Conservation (phyloP, 1,140 invertebrate genomes). For the Eciton burchellii region DNA sequence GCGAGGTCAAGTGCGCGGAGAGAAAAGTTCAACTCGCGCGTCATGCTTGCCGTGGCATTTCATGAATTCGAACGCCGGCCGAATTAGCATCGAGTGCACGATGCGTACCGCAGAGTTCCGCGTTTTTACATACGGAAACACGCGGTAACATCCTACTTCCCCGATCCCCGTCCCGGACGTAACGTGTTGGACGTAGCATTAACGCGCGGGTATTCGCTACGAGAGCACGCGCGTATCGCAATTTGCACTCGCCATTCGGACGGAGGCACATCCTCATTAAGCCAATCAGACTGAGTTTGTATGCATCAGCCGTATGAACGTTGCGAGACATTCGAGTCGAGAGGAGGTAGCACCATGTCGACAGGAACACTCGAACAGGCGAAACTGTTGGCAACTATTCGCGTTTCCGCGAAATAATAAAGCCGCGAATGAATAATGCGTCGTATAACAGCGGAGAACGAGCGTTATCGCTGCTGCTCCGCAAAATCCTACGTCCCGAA, state of each 20-base stretch:
- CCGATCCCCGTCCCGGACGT: too few species aligned
- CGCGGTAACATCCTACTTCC: neutral
- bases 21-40: neutral
- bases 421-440: slow-evolving; percentile 54
- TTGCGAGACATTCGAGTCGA: slow-evolving; percentile 44
- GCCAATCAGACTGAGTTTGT: slow-evolving; percentile 69
- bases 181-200: slow-evolving; percentile 44
- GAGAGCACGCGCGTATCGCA: slow-evolving; percentile 56
- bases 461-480: slow-evolving; percentile 26
- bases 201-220: slow-evolving; percentile 52
- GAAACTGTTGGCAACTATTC: slow-evolving; percentile 52
- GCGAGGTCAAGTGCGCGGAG: neutral
- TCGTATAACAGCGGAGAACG: slow-evolving; percentile 33
- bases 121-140: slow-evolving; percentile 10
- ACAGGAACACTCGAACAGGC: slow-evolving; percentile 41
- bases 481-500: neutral
- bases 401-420: slow-evolving; percentile 56
- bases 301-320: slow-evolving; percentile 66
- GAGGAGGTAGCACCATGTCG: slow-evolving; percentile 20
- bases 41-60: neutral
- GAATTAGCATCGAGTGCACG: slow-evolving; percentile 4
- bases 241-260: slow-evolving; percentile 72
- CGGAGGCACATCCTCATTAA: slow-evolving; percentile 73
- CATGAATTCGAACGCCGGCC: neutral
- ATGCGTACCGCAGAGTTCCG: neutral